Evolutionary conservation across 2,113 vertebrate genomes (phyloP).

Genomic region (Oncorhynchus mykiss): DNA sequence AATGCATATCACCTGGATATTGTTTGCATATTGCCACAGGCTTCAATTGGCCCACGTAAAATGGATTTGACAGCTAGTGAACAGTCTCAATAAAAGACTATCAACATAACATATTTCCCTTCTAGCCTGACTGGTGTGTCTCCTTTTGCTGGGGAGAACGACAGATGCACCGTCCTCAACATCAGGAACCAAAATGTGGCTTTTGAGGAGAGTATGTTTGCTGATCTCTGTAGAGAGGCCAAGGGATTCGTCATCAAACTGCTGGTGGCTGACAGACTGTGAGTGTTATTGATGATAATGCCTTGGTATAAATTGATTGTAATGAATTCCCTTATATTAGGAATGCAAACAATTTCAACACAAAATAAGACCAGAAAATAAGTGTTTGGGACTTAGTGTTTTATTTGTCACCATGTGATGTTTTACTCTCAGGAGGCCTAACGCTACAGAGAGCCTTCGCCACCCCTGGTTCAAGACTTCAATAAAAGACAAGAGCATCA

Average conservation of each 20-base stretch:
- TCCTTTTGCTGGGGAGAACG: conserved; percentile 90
- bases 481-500: conserved; percentile 85
- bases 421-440: conserved; percentile 80
- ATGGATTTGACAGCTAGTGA: not conserved
- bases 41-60: not conserved
- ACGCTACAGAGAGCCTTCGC: conserved; percentile 84
- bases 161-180: conserved; percentile 86
- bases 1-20: too few relatives aligned
- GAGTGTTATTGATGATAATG: conserved; percentile 57
- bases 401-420: not conserved
- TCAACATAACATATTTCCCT: not conserved
- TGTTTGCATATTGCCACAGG: not conserved
- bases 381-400: not conserved
- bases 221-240: conserved; percentile 87
- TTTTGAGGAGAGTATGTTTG: conserved; percentile 91
- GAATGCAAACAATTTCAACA: not conserved
- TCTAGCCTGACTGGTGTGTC: conserved; percentile 91
- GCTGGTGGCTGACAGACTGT: conserved; percentile 88
- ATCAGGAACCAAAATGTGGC: conserved; percentile 93
- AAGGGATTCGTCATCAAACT: conserved; percentile 95
- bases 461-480: conserved; percentile 96
- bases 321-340: not conserved
- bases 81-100: too few relatives aligned
- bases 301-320: not conserved
- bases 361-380: not conserved